Conservation (phyloP, 1,140 invertebrate species). For the Drosophila yakuba region DNA sequence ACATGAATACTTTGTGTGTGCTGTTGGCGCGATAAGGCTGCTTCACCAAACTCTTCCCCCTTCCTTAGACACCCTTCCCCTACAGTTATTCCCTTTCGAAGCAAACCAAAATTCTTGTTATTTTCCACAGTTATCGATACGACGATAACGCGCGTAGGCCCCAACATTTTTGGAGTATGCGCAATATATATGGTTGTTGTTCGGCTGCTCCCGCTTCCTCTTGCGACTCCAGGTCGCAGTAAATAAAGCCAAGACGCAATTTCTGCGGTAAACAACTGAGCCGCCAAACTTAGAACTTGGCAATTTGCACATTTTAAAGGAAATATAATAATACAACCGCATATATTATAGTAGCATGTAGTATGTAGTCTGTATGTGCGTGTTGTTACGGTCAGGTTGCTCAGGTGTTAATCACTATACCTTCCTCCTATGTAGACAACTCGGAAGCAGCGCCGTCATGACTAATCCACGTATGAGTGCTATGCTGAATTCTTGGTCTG, state of each 20-base stretch:
- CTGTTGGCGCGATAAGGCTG: conserved; percentile 28
- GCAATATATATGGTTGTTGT: conserved; percentile 38
- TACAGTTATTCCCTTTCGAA: too few relatives aligned
- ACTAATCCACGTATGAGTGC: conserved; percentile 27
- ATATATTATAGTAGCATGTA: not conserved
- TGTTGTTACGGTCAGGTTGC: not conserved
- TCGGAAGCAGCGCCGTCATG: conserved; percentile 42
- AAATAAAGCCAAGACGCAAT: conserved; percentile 72
- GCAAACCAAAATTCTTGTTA: conserved; percentile 31
- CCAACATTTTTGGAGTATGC: conserved; percentile 42
- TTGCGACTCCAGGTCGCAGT: conserved; percentile 26
- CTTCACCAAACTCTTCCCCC: conserved; percentile 4
- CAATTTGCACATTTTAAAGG: conserved; percentile 9
- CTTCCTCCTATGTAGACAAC: conserved; percentile 35
- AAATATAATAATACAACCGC: conserved; percentile 1
- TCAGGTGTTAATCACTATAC: conserved; percentile 33
- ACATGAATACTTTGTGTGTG: conserved; percentile 31
- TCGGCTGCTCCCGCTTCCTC: conserved; percentile 25
- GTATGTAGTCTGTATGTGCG: not conserved
- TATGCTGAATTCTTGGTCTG: conserved; percentile 1
- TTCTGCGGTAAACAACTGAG: conserved; percentile 53
- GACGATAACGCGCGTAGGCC: conserved; percentile 56
- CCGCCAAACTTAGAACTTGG: conserved; percentile 25
- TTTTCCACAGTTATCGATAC: conserved; percentile 70
- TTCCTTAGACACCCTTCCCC: too few relatives aligned